These are phyloP conservation scores for Pterobdella sp. DNA, from an alignment of 2,888 invertebrate species.

Conservation along the genomic window DNA sequence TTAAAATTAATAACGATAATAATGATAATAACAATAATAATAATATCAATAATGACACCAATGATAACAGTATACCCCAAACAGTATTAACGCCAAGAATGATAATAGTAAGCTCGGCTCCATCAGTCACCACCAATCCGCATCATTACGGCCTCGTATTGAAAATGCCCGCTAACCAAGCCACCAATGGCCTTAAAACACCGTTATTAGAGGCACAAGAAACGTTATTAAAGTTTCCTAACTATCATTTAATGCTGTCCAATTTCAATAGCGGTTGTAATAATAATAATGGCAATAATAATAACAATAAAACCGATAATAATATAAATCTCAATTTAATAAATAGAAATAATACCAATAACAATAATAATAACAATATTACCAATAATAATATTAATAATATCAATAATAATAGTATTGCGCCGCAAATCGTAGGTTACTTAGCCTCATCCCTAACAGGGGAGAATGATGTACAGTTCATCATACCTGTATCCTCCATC, in stretches of 20 bases:
- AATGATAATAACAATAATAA: not conserved
- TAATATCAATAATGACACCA: not conserved
- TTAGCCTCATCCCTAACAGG: slow-evolving; percentile 16
- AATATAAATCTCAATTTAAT: not conserved
- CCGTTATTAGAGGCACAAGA: not conserved
- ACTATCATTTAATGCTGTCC: not conserved
- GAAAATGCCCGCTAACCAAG: not conserved
- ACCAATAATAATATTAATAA: not conserved
- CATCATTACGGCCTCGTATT: not conserved
- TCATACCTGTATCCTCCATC: not conserved
- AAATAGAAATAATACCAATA: not conserved
- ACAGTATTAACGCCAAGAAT: not conserved
- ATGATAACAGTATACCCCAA: not conserved
- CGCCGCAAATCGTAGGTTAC: slow-evolving; percentile 30
- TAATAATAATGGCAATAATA: not conserved
- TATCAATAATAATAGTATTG: slow-evolving; percentile 22
- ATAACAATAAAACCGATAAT: not conserved
- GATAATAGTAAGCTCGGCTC: not conserved
- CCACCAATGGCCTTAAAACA: not conserved
- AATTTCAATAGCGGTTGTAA: not conserved
- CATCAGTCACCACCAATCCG: not conserved
- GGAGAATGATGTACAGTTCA: not conserved
- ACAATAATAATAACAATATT: not conserved
- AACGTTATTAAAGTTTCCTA: not conserved
- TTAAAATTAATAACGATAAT: not conserved